Percentiles rank a stretch among this genome's conserved stretches.
Evolutionary conservation across 2,113 vertebrate species (phyloP).

Genomic region (Corapipo altera): DNA sequence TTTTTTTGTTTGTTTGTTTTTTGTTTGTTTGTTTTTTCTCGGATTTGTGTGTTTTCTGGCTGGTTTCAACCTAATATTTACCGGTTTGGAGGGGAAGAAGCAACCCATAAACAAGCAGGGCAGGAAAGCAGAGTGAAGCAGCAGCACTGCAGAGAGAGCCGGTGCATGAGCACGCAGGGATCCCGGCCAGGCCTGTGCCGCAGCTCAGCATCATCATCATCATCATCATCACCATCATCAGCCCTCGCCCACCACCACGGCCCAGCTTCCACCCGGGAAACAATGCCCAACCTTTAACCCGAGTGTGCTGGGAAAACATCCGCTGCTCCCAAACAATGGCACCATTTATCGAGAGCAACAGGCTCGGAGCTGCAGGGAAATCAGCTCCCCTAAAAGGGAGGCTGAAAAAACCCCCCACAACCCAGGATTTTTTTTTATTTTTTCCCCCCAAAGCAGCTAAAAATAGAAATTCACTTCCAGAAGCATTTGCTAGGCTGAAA

Average conservation of each 20-base stretch:
- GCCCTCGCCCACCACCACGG: not conserved
- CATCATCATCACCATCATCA: not conserved
- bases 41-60: not conserved
- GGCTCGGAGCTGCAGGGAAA: not conserved
- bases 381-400: not conserved
- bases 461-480: not conserved
- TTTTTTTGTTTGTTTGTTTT: not conserved
- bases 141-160: not conserved
- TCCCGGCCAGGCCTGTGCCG: not conserved
- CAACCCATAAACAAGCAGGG: not conserved
- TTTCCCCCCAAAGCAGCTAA: not conserved
- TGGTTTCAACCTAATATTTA: not conserved
- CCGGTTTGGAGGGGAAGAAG: not conserved
- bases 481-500: not conserved
- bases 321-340: slow-evolving; percentile 32
- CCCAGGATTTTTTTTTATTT: too few relatives aligned
- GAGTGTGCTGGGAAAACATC: slow-evolving; percentile 17
- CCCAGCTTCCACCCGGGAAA: slow-evolving; percentile 13
- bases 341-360: slow-evolving; percentile 52
- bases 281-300: slow-evolving; percentile 53
- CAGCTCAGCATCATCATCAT: not conserved
- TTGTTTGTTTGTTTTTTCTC: not conserved
- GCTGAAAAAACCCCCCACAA: too few relatives aligned
- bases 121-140: not conserved
- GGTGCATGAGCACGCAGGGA: not conserved